phyloP scores from a whole-genome alignment of 37 sponge, comb jelly and placozoan genomes.

The Tethya wilhelma region DNA sequence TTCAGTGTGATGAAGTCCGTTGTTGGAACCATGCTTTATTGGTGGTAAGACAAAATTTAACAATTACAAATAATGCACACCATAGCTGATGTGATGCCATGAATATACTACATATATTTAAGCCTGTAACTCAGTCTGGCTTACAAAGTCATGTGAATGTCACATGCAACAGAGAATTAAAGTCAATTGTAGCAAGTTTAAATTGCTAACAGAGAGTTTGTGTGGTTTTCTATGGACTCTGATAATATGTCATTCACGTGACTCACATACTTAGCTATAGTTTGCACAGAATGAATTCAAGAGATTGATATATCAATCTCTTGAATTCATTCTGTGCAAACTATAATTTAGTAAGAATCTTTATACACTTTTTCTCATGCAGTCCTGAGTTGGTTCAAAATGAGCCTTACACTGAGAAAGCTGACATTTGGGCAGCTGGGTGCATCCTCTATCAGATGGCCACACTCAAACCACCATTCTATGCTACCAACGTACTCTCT shows the following conservation, averaged over 20 bases:
- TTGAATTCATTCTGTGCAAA: not conserved
- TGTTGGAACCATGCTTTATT: slow-evolving; percentile 90
- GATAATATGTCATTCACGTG: not conserved
- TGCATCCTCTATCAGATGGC: slow-evolving; percentile 96
- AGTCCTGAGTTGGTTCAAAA: slow-evolving; percentile 87
- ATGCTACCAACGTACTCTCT: slow-evolving; percentile 64
- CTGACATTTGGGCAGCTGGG: slow-evolving; percentile 91
- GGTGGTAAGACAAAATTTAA: no score
- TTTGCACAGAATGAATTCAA: not conserved
- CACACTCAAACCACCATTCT: slow-evolving; percentile 76
- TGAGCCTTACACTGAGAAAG: slow-evolving; percentile 92
- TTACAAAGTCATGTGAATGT: no score
- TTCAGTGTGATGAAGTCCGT: slow-evolving; percentile 84
- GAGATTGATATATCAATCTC: slow-evolving; percentile 5
- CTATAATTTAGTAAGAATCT: not conserved
- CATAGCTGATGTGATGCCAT: no score
- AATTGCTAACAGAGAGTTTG: no score
- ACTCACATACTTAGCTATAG: no score
- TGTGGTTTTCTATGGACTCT: no score
- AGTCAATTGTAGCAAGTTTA: no score
- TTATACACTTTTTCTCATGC: not conserved
- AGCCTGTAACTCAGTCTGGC: no score
- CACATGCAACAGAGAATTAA: no score
- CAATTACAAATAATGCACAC: no score
- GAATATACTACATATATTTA: no score